These are phyloP conservation scores for Papilio demoleus DNA, from an alignment of 2,888 invertebrate genomes.

Conservation along the genomic window DNA sequence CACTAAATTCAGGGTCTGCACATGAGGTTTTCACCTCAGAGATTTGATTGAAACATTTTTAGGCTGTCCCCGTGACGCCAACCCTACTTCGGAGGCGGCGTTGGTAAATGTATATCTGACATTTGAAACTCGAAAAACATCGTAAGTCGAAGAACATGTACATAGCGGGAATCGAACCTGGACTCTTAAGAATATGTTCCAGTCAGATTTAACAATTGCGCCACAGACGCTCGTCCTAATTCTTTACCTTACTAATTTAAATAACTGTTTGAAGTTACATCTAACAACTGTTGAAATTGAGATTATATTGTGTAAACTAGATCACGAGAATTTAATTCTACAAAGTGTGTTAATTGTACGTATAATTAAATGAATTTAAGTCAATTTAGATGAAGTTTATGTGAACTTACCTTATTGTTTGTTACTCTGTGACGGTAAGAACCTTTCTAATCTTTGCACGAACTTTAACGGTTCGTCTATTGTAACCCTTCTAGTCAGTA, in stretches of 20 bases:
- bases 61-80: too few relatives aligned
- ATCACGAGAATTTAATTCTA: constrained; percentile 9
- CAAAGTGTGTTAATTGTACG: neutral
- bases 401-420: neutral
- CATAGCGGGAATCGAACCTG: too few relatives aligned
- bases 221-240: too few relatives aligned
- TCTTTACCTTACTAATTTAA: neutral
- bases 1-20: too few relatives aligned
- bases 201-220: too few relatives aligned
- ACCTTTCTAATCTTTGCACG: constrained; percentile 5
- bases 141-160: too few relatives aligned
- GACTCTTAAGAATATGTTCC: too few relatives aligned
- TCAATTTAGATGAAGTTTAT: neutral
- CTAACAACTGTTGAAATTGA: neutral
- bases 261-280: neutral
- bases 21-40: too few relatives aligned
- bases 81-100: too few relatives aligned
- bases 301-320: neutral
- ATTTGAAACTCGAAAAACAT: too few relatives aligned
- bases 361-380: constrained; percentile 4
- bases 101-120: too few relatives aligned
- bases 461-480: constrained; percentile 5
- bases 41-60: too few relatives aligned
- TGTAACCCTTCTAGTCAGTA: constrained; percentile 7
- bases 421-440: neutral